These are phyloP conservation scores for Lepidotrigona ventralis DNA, from an alignment of 1,140 invertebrate species.

Conservation along the genomic window DNA sequence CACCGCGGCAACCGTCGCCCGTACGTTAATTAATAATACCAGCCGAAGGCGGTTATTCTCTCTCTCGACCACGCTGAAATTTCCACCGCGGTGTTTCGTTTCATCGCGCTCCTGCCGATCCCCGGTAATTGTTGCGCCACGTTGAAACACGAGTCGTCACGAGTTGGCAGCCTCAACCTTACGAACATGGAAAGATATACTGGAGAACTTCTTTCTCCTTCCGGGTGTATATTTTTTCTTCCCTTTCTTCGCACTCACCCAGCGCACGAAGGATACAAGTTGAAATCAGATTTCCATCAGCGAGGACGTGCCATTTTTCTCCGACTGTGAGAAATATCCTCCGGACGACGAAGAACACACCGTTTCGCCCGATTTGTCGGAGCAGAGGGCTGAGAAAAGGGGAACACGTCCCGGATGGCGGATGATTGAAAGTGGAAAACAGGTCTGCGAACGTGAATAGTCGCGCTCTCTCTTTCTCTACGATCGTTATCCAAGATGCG, in stretches of 20 bases:
- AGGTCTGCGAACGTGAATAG: constrained; percentile 46
- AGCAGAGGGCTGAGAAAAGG: background rate
- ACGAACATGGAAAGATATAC: too few species aligned
- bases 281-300: background rate
- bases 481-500: constrained; percentile 32
- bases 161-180: too few species aligned
- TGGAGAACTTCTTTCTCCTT: too few species aligned
- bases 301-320: background rate
- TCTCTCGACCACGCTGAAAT: background rate
- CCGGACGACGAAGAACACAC: background rate
- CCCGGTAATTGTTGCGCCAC: background rate
- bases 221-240: too few species aligned
- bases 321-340: background rate
- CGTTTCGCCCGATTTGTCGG: background rate
- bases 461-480: constrained; percentile 11
- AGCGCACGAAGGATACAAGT: background rate
- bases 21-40: constrained; percentile 32
- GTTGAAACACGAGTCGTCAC: too few species aligned
- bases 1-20: background rate
- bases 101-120: background rate
- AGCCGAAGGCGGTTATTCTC: too few species aligned
- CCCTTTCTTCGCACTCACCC: too few species aligned
- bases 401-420: background rate
- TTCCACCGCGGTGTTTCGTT: constrained; percentile 17
- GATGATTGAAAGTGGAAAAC: constrained; percentile 55